Base-by-base conservation (phyloP, 2,888 invertebrate species). In the Melipona beecheii region DNA sequence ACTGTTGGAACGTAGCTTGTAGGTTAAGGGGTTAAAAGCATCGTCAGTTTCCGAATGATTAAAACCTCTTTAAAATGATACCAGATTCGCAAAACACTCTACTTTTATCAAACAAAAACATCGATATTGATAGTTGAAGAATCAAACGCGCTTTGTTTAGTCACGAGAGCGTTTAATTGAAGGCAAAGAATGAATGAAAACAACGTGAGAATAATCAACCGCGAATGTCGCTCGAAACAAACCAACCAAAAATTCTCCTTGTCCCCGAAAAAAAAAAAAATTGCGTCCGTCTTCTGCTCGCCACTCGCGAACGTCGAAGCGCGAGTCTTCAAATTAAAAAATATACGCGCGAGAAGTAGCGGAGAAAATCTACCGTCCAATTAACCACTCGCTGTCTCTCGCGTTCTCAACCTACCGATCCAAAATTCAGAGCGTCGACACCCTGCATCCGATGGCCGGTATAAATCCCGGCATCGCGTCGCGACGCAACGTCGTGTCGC, bases 391-490 rank as follows among this genome's bases (percentile, higher is more conserved):
- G 24, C 4, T 36, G 36, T 66, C 43, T 27, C 5, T 17, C 65
- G 13, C 36, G 9, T 21, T 5, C n/a, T 17, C 43, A 15, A 43
- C 6, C 49, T 50, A 68, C 4, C 21, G 27, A 24, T 69, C 21
- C 17, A n/a, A 70, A 70, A 56, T 24, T 36, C n/a, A 21, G 2
- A 56, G 15, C 19, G 19, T 0, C 24, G 36, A 70, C 52, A 56
- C 31, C 54, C 56, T 5, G 31, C n/a, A 36, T 5, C 56, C n/a
- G 31, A 70, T 70, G 17, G n/a, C 31, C 56, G n/a, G n/a, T 56
- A 56, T 70, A 70, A 70, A 70, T 70, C 36, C 19, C 15, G 52
- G 21, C 69, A 21, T n/a, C 70, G 54, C n/a, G 56, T 56, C 54
- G 56, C 56, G 17, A 36, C n/a, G 36, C 36, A 36, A 36, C 36